Conservation (phyloP, 1,140 invertebrate species). For the Pantala flavescens region DNA sequence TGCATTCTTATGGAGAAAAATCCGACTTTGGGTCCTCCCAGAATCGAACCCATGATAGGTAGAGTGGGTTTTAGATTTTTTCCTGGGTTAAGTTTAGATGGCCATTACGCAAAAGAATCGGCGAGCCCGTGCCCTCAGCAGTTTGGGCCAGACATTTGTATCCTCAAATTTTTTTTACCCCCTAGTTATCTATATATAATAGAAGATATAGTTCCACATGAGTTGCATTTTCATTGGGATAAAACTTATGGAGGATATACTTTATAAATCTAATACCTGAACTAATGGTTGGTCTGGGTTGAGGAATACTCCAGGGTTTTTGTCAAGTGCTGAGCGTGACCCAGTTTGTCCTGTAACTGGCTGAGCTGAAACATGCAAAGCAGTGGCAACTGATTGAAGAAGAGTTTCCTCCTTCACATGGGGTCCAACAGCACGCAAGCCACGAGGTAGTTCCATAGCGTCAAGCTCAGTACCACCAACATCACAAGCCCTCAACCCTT, state of each 20-base stretch:
- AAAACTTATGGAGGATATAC: not conserved
- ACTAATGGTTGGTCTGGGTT: conserved; percentile 95
- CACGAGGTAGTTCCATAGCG: conserved; percentile 72
- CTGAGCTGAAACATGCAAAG: conserved; percentile 66
- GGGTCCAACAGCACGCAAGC: conserved; percentile 84
- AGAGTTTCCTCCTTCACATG: conserved; percentile 82
- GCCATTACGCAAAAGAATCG: too few relatives aligned
- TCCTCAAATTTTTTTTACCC: too few relatives aligned
- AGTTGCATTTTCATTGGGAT: too few relatives aligned
- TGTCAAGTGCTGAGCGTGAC: conserved; percentile 69
- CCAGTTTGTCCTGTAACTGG: conserved; percentile 85
- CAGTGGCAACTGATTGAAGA: conserved; percentile 80
- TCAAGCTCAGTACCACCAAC: conserved; percentile 69
- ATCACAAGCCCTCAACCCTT: conserved; percentile 81
- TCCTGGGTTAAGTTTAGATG: too few relatives aligned
- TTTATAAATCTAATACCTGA: conserved; percentile 41
- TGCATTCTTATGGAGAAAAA: too few relatives aligned
- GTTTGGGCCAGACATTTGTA: too few relatives aligned
- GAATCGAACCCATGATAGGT: too few relatives aligned
- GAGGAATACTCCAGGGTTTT: conserved; percentile 88
- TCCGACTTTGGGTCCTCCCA: too few relatives aligned
- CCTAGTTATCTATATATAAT: too few relatives aligned
- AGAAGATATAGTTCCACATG: too few relatives aligned
- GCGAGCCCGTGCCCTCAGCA: too few relatives aligned
- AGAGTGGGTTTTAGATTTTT: too few relatives aligned